Evolutionary conservation across 2,797 vertebrate genomes (phyloP).

Genomic region (Australoheros facetus): DNA sequence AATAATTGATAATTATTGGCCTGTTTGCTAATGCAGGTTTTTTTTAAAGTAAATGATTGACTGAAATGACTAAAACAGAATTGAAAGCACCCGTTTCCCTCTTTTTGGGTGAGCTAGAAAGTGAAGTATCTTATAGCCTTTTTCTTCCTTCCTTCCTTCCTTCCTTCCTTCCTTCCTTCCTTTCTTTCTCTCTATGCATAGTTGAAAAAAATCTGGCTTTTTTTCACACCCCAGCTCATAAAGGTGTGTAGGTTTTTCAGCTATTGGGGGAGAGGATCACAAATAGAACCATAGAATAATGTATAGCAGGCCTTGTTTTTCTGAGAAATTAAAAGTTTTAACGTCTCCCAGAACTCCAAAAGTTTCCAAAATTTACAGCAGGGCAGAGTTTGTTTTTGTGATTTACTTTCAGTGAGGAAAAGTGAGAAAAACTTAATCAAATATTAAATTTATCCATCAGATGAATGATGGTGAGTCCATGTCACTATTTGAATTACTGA

Average conservation of each 20-base stretch:
- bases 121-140: too few relatives aligned
- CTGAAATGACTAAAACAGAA: too few relatives aligned
- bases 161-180: not conserved
- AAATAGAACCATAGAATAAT: not conserved
- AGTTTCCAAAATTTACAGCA: rapidly evolving
- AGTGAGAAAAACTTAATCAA: not conserved
- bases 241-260: too few relatives aligned
- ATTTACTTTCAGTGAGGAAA: not conserved
- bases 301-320: too few relatives aligned
- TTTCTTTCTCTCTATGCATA: not conserved
- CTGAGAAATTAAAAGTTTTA: not conserved
- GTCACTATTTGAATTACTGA: not conserved
- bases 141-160: not conserved
- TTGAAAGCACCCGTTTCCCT: too few relatives aligned
- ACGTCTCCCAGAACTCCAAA: not conserved
- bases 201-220: not conserved
- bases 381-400: not conserved
- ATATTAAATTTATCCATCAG: conserved; percentile 3
- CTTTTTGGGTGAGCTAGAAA: too few relatives aligned
- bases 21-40: not conserved
- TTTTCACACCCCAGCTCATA: not conserved
- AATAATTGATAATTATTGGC: not conserved
- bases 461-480: not conserved
- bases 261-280: not conserved
- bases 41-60: too few relatives aligned